Evolutionary conservation across 35 echinoderm and acorn worm genomes (phyloP), one percentile per base, ranked within the genome.

Genomic region (Chiridota heheva): DNA sequence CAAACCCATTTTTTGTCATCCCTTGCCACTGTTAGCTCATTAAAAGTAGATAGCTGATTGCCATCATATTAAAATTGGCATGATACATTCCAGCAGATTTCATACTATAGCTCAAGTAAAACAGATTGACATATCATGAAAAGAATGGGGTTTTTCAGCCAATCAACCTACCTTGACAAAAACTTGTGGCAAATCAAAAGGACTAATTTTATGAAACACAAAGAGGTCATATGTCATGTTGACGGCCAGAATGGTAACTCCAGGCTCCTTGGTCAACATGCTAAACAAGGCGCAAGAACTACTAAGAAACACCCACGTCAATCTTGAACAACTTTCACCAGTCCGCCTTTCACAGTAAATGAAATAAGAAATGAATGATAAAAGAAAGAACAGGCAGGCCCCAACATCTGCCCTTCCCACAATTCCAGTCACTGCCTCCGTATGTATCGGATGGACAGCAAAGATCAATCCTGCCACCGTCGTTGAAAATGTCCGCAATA

Each of bases 191-290:
- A 90, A 39, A 38, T 86, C 80, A 31, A 32, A 8, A 1, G 82
- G 42, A 38, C 55, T 44, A 5, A 84, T 73, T 69, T 70, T 57
- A 57, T 91, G 72, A 36, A 67, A 37, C 8, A 91, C 65, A 81
- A 98, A 92, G 42, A 92, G 46, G 74, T 98, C 95, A 81, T 85
- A 98, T 62, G 89, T 83, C 17, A 84, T 25, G 40, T 98, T 98
- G 36, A 98, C 67, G 12, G 89, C 95, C 38, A 98, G 30, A 1
- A 98, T 86, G 42, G 89, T 98, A 46, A 98, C 86, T 26, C 88
- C 95, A 46, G 88, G 89, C 35, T 98, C 95, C 60, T 98, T 98
- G 25, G 84, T 91, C 27, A 98, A 76, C 77, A 91, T 98, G 40
- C 89, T 91, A 56, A 71, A 34, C 26, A 18, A 49, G 15, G 75